Percentiles rank a stretch among this genome's conserved stretches.
Conservation (phyloP, 2,797 vertebrate species). For the Poeciliopsis infans region DNA sequence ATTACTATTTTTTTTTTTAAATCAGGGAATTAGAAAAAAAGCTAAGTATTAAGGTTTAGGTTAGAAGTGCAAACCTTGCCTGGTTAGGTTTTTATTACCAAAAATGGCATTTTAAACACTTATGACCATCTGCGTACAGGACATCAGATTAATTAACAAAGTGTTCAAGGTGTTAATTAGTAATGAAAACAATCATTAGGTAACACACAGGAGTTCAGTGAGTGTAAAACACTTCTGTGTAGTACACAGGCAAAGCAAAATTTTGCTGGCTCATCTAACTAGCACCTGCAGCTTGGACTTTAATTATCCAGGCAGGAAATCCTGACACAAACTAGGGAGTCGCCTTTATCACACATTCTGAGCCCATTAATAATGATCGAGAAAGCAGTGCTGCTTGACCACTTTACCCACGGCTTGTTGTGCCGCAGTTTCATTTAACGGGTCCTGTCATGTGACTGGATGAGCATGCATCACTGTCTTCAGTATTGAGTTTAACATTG, state of each 20-base stretch:
- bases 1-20: neutral
- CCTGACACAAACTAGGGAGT: constrained; percentile 36
- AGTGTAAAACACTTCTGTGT: constrained; percentile 12
- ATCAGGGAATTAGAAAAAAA: neutral
- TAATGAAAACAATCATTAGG: constrained; percentile 16
- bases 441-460: constrained; percentile 27
- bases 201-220: constrained; percentile 6
- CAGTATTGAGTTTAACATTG: constrained; percentile 11
- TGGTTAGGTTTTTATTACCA: neutral
- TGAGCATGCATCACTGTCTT: constrained; percentile 20
- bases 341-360: constrained; percentile 49
- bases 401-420: constrained; percentile 21
- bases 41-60: neutral
- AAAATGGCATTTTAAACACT: neutral
- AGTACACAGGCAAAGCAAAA: constrained; percentile 35
- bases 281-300: constrained; percentile 61
- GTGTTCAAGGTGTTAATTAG: constrained; percentile 9
- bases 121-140: neutral
- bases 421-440: constrained; percentile 27
- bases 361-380: constrained; percentile 39
- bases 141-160: constrained; percentile 1
- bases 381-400: constrained; percentile 16
- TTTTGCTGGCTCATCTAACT: constrained; percentile 47
- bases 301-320: constrained; percentile 66
- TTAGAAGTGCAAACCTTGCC: neutral